Conservation (phyloP, 2,888 invertebrate species). For the Drosophila longiperda region DNA sequence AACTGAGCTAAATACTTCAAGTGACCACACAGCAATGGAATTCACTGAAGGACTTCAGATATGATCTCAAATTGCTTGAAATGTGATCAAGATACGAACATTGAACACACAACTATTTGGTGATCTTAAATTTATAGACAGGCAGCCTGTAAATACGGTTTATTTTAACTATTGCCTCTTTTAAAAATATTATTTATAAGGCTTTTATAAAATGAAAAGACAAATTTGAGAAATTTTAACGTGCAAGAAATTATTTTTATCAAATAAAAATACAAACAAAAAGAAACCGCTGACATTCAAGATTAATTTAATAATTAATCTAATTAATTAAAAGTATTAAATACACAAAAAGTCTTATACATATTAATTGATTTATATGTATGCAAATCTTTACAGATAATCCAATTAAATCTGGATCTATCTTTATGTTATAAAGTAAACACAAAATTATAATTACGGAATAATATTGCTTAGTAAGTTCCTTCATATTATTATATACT, state of each 20-base stretch:
- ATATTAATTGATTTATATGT: neutral
- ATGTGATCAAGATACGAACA: neutral
- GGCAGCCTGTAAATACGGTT: neutral
- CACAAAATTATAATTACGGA: neutral
- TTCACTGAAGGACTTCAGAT: conserved; percentile 16
- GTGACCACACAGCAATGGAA: conserved; percentile 46
- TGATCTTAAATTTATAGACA: neutral
- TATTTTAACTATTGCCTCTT: neutral
- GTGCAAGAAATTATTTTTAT: neutral
- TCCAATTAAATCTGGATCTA: neutral
- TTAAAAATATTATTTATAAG: neutral
- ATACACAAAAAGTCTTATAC: neutral
- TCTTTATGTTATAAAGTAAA: neutral
- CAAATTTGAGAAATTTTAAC: too few species aligned
- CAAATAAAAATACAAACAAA: neutral
- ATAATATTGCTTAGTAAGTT: neutral
- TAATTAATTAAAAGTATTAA: too few species aligned
- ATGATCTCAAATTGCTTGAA: conserved; percentile 14
- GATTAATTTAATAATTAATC: neutral
- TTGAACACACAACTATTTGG: neutral
- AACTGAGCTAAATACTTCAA: conserved; percentile 15
- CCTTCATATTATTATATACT: neutral
- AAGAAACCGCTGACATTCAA: neutral
- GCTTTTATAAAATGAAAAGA: neutral
- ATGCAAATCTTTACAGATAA: neutral